Conservation (phyloP, 2,797 vertebrate species). For the Coccyzus lansbergi region DNA sequence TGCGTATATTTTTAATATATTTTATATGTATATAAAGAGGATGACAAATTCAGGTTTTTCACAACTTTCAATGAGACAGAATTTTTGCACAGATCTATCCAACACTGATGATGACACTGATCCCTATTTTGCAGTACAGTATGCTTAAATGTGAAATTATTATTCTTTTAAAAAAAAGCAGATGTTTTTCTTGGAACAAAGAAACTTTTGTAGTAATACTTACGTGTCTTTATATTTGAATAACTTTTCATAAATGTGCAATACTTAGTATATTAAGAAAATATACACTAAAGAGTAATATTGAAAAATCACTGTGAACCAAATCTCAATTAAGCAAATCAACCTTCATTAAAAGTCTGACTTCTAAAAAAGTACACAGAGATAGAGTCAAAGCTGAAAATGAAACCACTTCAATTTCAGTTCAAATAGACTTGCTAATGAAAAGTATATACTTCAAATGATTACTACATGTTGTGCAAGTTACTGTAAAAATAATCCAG, state of each 20-base stretch:
- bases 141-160: background rate
- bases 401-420: background rate
- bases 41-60: background rate
- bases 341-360: background rate
- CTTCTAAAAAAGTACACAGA: background rate
- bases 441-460: background rate
- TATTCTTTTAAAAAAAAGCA: background rate
- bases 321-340: background rate
- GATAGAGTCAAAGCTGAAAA: background rate
- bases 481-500: background rate
- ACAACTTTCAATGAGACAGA: background rate
- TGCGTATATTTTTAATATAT: too few relatives aligned
- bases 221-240: background rate
- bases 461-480: background rate
- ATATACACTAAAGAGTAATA: background rate
- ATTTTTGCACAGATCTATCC: background rate
- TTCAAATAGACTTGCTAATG: background rate
- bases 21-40: background rate
- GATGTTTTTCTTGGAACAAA: background rate
- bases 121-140: background rate
- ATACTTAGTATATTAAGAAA: background rate
- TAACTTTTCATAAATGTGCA: background rate
- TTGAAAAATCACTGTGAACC: background rate
- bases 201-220: background rate
- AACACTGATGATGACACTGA: background rate